A percentile compares a stretch with the other conserved stretches of the same genome.
Conservation (phyloP, 37 sponge, comb jelly and placozoan genomes). For the Haliclona indistincta region DNA sequence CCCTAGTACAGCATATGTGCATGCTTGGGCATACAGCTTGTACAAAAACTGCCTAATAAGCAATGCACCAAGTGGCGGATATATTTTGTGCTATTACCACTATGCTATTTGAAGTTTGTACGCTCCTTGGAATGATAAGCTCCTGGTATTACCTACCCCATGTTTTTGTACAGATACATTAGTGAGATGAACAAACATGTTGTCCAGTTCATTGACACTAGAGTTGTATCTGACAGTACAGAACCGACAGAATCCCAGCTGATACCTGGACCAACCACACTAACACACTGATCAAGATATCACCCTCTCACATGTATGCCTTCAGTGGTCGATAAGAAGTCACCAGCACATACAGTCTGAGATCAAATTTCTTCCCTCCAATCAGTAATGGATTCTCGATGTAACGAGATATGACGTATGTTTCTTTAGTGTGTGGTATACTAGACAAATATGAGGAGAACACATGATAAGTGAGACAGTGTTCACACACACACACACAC, state of each 20-base stretch:
- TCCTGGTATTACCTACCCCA: too few species aligned
- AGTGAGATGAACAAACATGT: slow-evolving; percentile 97
- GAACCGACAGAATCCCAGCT: slow-evolving; percentile 95
- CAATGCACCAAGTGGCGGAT: too few species aligned
- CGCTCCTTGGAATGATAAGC: too few species aligned
- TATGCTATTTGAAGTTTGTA: too few species aligned
- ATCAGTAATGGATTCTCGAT: slow-evolving; percentile 95
- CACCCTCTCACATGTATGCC: slow-evolving; percentile 80
- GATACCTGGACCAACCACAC: slow-evolving; percentile 49
- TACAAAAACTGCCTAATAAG: too few species aligned
- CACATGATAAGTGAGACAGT: neutral
- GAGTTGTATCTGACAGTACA: slow-evolving; percentile 96
- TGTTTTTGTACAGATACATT: slow-evolving; percentile 99
- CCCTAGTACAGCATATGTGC: too few species aligned
- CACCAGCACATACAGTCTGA: slow-evolving; percentile 94
- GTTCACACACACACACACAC: too few species aligned
- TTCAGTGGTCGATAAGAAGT: slow-evolving; percentile 92
- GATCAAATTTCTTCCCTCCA: slow-evolving; percentile 98
- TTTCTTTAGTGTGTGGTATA: slow-evolving; percentile 82
- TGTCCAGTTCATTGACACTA: slow-evolving; percentile 85
- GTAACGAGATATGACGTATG: slow-evolving; percentile 93
- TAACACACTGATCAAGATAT: neutral
- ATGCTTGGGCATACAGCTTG: too few species aligned
- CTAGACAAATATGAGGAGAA: slow-evolving; percentile 10
- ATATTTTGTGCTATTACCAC: too few species aligned